Base-by-base conservation (phyloP, 2,113 vertebrate genomes). In the Barnardius zonarius region DNA sequence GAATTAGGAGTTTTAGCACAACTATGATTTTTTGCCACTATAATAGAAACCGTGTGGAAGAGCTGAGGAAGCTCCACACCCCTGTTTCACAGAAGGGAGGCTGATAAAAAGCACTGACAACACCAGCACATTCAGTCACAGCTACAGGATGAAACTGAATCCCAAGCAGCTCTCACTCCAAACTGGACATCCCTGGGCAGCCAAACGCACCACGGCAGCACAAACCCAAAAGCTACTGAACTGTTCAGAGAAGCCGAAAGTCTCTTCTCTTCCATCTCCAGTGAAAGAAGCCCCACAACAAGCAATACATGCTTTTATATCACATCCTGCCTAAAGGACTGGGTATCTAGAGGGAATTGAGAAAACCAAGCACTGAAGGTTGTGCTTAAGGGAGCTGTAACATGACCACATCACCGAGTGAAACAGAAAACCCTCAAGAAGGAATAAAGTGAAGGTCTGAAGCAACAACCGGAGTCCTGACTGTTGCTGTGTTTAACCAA, bases 321-420 rank as follows among this genome's bases (percentile, higher is more conserved):
- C 91, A 68, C 77, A 41, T 33, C 39, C 70, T 78, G 54, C 64
- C 46, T 48, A 9, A 80, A 89, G 48, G 15, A 33, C 24, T 44
- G 17, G 25, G 49, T 69, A 77, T 41, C 54, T 46, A 63, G 43
- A 64, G 33, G 31, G 68, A 95, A 74, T 4, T 3, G 48, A 94
- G 77, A 88, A 92, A 91, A 61, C 12, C 64, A 78, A 0, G 72
- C 23, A 8, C 57, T 8, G 43, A 35, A 31, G 55, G 70, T 13
- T 19, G 49, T 11, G 37, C 51, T 90, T 52, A 91, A 89, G 28
- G 18, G 14, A 24, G 48, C 18, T 90, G 66, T 24, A 44, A 76
- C 31, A 55, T 74, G 48, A 82, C 57, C 4, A 0, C 1, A n/a
- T 6, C 8, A 0, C 39, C 13, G 3, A 9, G 25, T 4, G 28